phyloP scores from a whole-genome alignment of 1,140 invertebrate species.

The Lucilia cuprina region DNA sequence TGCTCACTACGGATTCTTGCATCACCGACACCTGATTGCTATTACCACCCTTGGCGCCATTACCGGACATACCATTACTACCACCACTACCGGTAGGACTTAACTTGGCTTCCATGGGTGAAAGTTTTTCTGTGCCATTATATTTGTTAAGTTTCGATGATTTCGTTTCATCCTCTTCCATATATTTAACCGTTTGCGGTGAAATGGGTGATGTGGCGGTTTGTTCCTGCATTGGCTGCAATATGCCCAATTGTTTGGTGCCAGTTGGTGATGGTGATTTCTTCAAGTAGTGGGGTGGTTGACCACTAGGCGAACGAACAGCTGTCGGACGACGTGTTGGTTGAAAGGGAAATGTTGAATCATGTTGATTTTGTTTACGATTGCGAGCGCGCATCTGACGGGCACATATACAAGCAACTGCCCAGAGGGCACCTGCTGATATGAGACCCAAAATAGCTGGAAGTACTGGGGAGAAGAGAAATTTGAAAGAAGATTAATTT shows the following conservation, averaged over 20 bases:
- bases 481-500: not conserved
- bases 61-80: conserved; percentile 6
- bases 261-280: conserved; percentile 88
- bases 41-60: not conserved
- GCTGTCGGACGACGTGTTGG: conserved; percentile 68
- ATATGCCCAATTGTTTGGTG: conserved; percentile 63
- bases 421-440: conserved; percentile 55
- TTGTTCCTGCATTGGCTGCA: conserved; percentile 62
- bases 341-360: conserved; percentile 66
- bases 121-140: conserved; percentile 39
- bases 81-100: conserved; percentile 42
- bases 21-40: conserved; percentile 38
- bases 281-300: conserved; percentile 80
- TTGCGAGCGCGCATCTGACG: conserved; percentile 56
- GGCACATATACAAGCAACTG: conserved; percentile 58
- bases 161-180: conserved; percentile 54
- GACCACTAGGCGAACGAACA: conserved; percentile 69
- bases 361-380: conserved; percentile 59
- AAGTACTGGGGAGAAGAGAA: conserved; percentile 47
- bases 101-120: conserved; percentile 53
- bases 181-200: conserved; percentile 53
- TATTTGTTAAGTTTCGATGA: conserved; percentile 42
- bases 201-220: conserved; percentile 52
- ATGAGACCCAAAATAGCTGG: conserved; percentile 58
- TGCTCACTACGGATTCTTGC: conserved; percentile 61